phyloP scores from a whole-genome alignment of 1,140 invertebrate genomes.

The Homarus americanus region DNA sequence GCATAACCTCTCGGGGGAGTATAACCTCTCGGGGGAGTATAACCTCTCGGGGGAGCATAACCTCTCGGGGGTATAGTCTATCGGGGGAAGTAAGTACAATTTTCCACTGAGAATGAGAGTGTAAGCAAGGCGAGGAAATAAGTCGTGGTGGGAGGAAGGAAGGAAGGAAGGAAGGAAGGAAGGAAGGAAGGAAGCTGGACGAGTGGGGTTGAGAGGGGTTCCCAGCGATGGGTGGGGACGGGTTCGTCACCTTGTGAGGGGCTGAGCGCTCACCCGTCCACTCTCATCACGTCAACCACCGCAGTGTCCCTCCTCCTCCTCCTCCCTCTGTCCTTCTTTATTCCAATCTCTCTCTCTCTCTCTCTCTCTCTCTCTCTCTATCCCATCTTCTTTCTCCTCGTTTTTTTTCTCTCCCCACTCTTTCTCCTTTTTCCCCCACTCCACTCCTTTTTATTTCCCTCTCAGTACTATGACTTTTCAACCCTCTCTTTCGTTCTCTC shows the following conservation, averaged over 20 bases:
- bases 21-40: background rate
- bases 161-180: background rate
- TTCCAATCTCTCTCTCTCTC: slow-evolving; percentile 33
- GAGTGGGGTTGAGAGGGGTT: background rate
- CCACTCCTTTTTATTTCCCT: background rate
- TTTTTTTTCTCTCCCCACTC: background rate
- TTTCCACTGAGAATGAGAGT: background rate
- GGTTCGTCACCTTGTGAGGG: no score
- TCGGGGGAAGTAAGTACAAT: background rate
- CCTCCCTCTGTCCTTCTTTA: slow-evolving; percentile 39
- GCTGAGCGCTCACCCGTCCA: no score
- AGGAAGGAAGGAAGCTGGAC: background rate
- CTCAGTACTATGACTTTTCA: background rate
- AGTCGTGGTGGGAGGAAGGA: background rate
- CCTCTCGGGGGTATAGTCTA: background rate
- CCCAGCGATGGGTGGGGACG: no score
- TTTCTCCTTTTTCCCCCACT: background rate
- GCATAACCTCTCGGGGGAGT: background rate
- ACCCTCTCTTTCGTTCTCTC: background rate
- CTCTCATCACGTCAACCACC: no score
- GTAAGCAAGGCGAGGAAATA: background rate
- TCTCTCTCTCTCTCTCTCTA: slow-evolving; percentile 23
- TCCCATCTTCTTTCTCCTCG: background rate
- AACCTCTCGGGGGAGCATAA: background rate
- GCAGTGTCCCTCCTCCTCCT: background rate